Evolutionary conservation across 2,113 vertebrate species (phyloP).

Genomic region (Rhinolophus sinicus): DNA sequence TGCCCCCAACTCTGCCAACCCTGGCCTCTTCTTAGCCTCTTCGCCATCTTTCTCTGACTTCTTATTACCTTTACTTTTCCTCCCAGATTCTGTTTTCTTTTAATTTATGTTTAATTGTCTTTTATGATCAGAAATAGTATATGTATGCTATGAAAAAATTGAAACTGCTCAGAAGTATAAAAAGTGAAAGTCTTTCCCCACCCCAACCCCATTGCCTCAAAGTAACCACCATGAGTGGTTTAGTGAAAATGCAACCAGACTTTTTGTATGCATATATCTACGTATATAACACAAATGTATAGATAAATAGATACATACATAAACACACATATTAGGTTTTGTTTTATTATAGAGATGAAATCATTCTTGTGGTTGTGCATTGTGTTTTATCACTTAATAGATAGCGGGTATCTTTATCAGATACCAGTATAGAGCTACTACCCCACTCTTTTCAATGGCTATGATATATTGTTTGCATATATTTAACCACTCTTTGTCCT

Average conservation of each 20-base stretch:
- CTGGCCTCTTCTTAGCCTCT: not conserved
- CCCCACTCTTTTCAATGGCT: not conserved
- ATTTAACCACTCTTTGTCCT: not conserved
- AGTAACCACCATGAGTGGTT: not conserved
- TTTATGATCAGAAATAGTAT: not conserved
- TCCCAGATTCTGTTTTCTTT: not conserved
- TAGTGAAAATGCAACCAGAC: not conserved
- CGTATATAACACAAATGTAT: not conserved
- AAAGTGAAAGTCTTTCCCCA: not conserved
- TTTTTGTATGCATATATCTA: not conserved
- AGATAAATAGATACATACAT: not conserved
- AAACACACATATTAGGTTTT: no score
- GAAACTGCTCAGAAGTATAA: not conserved
- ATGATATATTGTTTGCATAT: not conserved
- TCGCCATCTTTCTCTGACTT: not conserved
- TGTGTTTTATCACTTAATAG: not conserved
- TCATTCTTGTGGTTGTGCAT: not conserved
- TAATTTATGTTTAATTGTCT: not conserved
- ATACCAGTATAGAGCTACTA: rapidly evolving
- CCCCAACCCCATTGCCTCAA: not conserved
- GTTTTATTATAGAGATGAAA: not conserved
- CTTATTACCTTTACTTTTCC: not conserved
- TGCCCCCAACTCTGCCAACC: not conserved
- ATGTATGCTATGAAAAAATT: not conserved
- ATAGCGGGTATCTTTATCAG: not conserved